Conservation (phyloP, 1,140 invertebrate species). For the Coboldia fuscipes region DNA sequence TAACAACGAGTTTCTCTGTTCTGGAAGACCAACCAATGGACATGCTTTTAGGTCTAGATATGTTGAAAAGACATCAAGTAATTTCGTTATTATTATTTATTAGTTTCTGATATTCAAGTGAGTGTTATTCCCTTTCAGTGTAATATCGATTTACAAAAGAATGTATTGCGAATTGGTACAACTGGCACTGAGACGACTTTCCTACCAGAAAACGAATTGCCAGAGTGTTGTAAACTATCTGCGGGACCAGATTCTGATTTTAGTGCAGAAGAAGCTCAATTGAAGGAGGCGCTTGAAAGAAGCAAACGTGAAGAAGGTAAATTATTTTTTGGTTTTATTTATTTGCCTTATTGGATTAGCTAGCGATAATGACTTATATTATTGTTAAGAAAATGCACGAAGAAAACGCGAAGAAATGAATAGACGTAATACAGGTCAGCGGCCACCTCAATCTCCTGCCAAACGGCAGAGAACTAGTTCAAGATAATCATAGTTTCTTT, state of each 20-base stretch:
- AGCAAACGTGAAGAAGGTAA: conserved; percentile 25
- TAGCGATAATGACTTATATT: background rate
- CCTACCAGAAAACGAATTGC: conserved; percentile 68
- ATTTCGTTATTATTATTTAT: conserved; percentile 3
- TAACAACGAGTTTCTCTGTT: conserved; percentile 95
- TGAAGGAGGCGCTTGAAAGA: conserved; percentile 26
- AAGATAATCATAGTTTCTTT: background rate
- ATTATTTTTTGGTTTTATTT: conserved; percentile 1
- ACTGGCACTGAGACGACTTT: conserved; percentile 84
- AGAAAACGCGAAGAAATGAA: no score
- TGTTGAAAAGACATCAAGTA: conserved; percentile 88
- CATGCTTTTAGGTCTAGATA: conserved; percentile 91
- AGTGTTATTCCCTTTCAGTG: conserved; percentile 33
- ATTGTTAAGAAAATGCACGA: no score
- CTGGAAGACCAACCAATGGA: conserved; percentile 96
- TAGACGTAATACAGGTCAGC: no score
- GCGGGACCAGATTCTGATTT: conserved; percentile 31
- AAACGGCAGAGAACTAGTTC: background rate
- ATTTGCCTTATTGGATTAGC: background rate
- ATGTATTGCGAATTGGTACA: conserved; percentile 82
- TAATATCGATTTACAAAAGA: conserved; percentile 79
- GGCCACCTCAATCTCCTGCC: background rate
- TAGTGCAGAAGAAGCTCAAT: conserved; percentile 15
- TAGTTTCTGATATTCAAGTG: conserved; percentile 2
- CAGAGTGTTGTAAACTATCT: conserved; percentile 28